phyloP scores from a whole-genome alignment of 2,797 vertebrate genomes.

The Lutjanus argentimaculatus region DNA sequence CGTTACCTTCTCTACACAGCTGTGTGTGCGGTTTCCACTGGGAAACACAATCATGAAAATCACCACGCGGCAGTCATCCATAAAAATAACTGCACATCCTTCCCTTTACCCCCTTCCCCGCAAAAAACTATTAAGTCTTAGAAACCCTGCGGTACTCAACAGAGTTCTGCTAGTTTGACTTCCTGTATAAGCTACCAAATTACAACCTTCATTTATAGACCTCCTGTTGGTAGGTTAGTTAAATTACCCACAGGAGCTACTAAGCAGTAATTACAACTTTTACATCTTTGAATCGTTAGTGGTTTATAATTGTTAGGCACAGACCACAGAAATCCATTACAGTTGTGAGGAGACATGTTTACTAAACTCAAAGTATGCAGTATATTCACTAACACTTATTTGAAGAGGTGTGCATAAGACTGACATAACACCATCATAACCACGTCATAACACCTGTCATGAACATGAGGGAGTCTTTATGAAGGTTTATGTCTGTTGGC shows the following conservation, averaged over 20 bases:
- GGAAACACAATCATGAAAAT: conserved; percentile 41
- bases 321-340: conserved; percentile 29
- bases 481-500: too few relatives aligned
- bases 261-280: conserved; percentile 71
- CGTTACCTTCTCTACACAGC: conserved; percentile 7
- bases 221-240: conserved; percentile 71
- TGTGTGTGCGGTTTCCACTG: conserved; percentile 14
- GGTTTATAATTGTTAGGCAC: conserved; percentile 49
- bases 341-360: conserved; percentile 19
- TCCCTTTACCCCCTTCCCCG: conserved; percentile 19
- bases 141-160: conserved; percentile 46
- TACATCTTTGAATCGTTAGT: conserved; percentile 48
- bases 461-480: too few relatives aligned
- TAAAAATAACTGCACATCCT: conserved; percentile 40
- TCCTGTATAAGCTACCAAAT: conserved; percentile 70
- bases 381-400: neutral
- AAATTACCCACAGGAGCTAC: conserved; percentile 70
- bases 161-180: conserved; percentile 51
- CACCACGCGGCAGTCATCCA: conserved; percentile 25
- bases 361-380: neutral
- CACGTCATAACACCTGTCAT: too few relatives aligned
- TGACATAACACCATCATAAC: too few relatives aligned
- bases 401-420: too few relatives aligned
- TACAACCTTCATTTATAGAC: conserved; percentile 65
- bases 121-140: conserved; percentile 48